phyloP scores from a whole-genome alignment of 1,140 invertebrate genomes.

The Drosophila burlai region DNA sequence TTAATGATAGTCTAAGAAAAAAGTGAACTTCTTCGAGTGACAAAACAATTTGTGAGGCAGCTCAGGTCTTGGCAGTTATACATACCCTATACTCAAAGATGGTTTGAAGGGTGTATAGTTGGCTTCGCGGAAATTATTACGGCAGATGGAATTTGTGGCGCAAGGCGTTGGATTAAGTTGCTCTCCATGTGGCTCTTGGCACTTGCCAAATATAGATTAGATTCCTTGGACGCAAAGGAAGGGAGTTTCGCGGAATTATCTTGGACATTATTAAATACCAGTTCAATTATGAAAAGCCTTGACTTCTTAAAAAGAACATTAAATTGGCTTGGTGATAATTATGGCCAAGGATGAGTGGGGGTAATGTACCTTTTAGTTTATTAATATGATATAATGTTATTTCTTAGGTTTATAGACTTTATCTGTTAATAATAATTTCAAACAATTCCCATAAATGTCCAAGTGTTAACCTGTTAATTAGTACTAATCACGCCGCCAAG shows the following conservation, averaged over 20 bases:
- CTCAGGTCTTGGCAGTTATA: conserved; percentile 45
- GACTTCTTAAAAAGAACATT: background rate
- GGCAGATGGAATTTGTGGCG: conserved; percentile 30
- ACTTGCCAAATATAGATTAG: conserved; percentile 33
- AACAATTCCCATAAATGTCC: background rate
- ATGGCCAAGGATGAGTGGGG: background rate
- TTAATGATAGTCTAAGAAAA: conserved; percentile 72
- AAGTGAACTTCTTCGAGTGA: conserved; percentile 51
- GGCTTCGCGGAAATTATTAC: conserved; percentile 48
- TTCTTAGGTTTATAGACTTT: no score
- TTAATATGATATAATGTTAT: background rate
- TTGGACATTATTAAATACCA: conserved; percentile 15
- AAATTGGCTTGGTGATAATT: background rate
- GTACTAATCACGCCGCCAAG: background rate
- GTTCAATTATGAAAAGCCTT: conserved; percentile 1
- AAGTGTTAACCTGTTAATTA: conserved; percentile 12
- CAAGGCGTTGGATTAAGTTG: conserved; percentile 41
- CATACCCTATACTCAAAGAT: conserved; percentile 26
- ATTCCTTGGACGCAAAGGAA: background rate
- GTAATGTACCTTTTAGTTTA: background rate
- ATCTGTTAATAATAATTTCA: background rate
- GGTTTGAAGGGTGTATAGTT: conserved; percentile 38
- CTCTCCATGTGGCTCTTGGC: conserved; percentile 20
- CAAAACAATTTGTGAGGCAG: conserved; percentile 61
- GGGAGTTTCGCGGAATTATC: conserved; percentile 6